phyloP scores from a whole-genome alignment of 2,797 vertebrate genomes.

The Tympanoctomys barrerae region DNA sequence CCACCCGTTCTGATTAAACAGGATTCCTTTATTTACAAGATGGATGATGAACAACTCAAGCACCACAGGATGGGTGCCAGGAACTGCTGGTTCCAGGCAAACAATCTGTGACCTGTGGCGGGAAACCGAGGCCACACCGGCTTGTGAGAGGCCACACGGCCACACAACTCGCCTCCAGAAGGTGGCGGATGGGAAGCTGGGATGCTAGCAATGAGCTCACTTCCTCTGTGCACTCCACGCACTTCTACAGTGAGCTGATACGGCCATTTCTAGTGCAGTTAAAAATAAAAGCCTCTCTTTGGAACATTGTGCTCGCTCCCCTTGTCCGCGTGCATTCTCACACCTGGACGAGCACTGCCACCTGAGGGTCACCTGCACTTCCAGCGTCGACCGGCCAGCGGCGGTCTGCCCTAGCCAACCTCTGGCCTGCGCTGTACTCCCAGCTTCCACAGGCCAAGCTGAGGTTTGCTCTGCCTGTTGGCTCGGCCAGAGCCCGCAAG shows the following conservation, averaged over 20 bases:
- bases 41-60: neutral
- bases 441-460: no score
- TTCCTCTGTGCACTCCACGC: neutral
- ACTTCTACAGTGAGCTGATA: neutral
- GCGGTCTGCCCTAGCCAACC: no score
- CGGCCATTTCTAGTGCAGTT: neutral
- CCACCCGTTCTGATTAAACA: neutral
- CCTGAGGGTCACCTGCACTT: no score
- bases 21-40: constrained; percentile 2
- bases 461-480: neutral
- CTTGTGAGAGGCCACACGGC: neutral
- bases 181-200: neutral
- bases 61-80: neutral
- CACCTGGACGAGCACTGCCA: neutral
- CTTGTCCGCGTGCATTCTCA: neutral
- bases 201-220: neutral
- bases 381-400: no score
- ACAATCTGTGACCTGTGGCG: neutral
- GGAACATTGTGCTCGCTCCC: constrained; percentile 2
- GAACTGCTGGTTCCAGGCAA: neutral
- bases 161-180: neutral
- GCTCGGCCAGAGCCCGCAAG: neutral
- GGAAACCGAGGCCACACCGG: neutral
- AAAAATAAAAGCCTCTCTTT: neutral
- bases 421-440: neutral